A percentile compares a stretch with the other conserved stretches of the same genome.
These are phyloP conservation scores for Oscheius sp. DNA, from an alignment of 1,140 invertebrate species.

Conservation along the genomic window DNA sequence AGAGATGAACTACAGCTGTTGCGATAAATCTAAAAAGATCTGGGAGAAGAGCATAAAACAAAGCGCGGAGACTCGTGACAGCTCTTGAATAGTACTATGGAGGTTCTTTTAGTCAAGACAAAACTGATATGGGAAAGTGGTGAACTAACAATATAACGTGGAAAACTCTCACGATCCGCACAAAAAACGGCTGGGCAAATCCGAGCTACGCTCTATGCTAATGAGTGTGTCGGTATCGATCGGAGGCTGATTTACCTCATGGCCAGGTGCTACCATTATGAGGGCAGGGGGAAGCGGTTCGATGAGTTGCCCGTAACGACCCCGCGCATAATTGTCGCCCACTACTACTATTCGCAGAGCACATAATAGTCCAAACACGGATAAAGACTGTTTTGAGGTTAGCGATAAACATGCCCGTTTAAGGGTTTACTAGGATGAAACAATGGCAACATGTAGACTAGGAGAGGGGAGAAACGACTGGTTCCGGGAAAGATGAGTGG, in stretches of 20 bases:
- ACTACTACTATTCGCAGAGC: not conserved
- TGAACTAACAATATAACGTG: not conserved
- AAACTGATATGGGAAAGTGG: not conserved
- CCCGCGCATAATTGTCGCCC: slow-evolving; percentile 2
- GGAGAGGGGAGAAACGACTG: too few relatives aligned
- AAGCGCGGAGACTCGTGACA: too few relatives aligned
- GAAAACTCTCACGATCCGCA: not conserved
- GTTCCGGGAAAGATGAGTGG: too few relatives aligned
- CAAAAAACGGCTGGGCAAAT: not conserved
- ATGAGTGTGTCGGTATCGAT: slow-evolving; percentile 6
- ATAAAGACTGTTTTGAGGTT: not conserved
- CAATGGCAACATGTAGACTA: too few relatives aligned
- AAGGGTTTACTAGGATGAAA: too few relatives aligned
- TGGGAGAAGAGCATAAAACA: not conserved
- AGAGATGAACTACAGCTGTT: not conserved
- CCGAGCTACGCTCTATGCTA: not conserved
- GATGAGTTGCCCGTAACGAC: slow-evolving; percentile 9
- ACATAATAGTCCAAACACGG: not conserved
- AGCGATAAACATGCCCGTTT: not conserved
- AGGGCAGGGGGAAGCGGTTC: not conserved
- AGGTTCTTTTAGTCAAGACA: too few relatives aligned
- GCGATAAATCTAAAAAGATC: not conserved
- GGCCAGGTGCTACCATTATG: slow-evolving; percentile 10
- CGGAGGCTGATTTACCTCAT: slow-evolving; percentile 11
- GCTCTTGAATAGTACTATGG: too few relatives aligned